A percentile compares a stretch with the other conserved stretches of the same genome.
phyloP scores from a whole-genome alignment of 2,888 invertebrate species.

The Nomada fabriciana region DNA sequence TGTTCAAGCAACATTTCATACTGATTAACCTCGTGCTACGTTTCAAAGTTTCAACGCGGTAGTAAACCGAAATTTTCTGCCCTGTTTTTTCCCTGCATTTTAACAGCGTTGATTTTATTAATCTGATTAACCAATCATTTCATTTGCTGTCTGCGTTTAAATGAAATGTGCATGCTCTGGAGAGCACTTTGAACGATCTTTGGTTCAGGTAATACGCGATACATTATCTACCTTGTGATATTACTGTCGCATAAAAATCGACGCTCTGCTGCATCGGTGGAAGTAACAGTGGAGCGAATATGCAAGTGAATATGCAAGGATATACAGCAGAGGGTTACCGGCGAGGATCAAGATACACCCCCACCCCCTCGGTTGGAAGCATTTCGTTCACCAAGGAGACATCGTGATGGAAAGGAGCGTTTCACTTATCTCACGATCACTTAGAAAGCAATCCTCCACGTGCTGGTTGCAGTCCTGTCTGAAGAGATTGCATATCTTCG shows the following conservation, averaged over 20 bases:
- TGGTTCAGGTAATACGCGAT: too few species aligned
- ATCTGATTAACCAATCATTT: too few species aligned
- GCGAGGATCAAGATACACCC: not conserved
- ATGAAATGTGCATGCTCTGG: too few species aligned
- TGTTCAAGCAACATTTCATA: conserved; percentile 53
- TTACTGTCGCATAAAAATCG: too few species aligned
- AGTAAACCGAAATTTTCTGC: conserved; percentile 5
- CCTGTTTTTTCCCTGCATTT: not conserved
- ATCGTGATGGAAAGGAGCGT: conserved; percentile 62
- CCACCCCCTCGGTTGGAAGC: not conserved
- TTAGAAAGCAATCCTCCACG: conserved; percentile 71
- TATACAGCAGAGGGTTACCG: not conserved
- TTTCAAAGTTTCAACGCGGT: not conserved
- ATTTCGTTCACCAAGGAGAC: conserved; percentile 31
- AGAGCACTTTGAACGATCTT: too few species aligned
- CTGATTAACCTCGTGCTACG: conserved; percentile 41
- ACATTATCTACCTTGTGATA: too few species aligned
- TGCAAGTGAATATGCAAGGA: too few species aligned
- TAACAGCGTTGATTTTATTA: too few species aligned
- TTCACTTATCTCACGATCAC: conserved; percentile 75
- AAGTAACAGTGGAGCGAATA: too few species aligned
- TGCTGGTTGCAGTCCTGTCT: conserved; percentile 53
- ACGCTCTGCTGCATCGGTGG: too few species aligned
- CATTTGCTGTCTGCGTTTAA: too few species aligned
- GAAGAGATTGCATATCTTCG: conserved; percentile 72